phyloP scores from a whole-genome alignment of 2,113 vertebrate genomes.

The Sander lucioperca region DNA sequence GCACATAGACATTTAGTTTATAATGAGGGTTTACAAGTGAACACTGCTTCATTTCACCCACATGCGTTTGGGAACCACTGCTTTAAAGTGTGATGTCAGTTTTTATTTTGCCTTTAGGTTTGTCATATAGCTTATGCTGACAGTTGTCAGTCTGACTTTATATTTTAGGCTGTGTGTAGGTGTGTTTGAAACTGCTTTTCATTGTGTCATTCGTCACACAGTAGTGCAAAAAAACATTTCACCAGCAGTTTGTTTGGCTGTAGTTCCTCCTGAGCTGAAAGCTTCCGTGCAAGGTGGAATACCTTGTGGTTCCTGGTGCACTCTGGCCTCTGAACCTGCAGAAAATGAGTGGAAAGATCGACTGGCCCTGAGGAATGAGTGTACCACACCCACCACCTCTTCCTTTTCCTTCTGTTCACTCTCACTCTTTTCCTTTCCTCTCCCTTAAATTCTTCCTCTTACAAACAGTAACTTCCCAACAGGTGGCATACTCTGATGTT shows the following conservation, averaged over 20 bases:
- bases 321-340: constrained; percentile 40
- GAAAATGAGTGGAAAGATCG: constrained; percentile 38
- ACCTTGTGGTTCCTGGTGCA: constrained; percentile 34
- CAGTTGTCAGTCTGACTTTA: neutral
- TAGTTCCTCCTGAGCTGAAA: neutral
- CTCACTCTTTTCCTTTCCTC: neutral
- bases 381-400: constrained; percentile 60
- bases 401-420: constrained; percentile 13
- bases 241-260: neutral
- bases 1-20: neutral
- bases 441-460: neutral
- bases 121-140: neutral
- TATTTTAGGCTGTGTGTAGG: neutral
- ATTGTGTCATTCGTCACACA: too few relatives aligned
- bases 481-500: neutral
- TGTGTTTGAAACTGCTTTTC: constrained; percentile 23
- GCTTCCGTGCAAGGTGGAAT: constrained; percentile 42
- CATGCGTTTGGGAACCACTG: neutral
- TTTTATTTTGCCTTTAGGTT: neutral
- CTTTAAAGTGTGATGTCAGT: neutral
- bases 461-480: neutral
- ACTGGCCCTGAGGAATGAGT: constrained; percentile 53
- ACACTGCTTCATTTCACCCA: neutral
- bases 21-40: neutral
- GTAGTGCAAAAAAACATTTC: constrained; percentile 9